Evolutionary conservation across 2,797 vertebrate genomes (phyloP), one percentile per base, ranked within the genome.

Genomic region (Heliangelus exortis): DNA sequence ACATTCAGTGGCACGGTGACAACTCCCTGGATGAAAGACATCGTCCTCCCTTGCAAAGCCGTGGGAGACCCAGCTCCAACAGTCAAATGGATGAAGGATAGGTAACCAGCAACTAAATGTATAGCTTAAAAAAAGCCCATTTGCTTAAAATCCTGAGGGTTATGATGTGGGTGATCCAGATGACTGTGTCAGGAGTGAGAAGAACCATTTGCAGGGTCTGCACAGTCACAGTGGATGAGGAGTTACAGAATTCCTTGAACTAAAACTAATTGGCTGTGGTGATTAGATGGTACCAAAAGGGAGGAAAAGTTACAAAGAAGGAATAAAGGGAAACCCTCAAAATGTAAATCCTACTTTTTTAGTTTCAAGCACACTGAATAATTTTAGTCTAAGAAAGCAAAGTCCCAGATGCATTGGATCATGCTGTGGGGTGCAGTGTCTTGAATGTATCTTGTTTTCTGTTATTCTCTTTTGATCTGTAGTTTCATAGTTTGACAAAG

Each of bases 21-120:
- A 15, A 99, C 99, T 1, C 99, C 99, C 2, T 99, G 99, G 99
- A 99, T 99, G 99, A 99, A 98, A 90, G 99, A 99, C 95, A 99
- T 99, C 8, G 98, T 99, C 71, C 97, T 99, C 33, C 99, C 99
- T 6, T 99, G 99, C 96, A 99, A 99, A 95, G 99, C 99, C 0
- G 99, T 99, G 9, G 99, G 99, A 63, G 99, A 99, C 80, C 99
- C 99, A 12, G 98, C 98, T 65, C 99, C 99, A 3, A 98, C 99
- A 57, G 98, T 99, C 86, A 99, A 99, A 95, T 99, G 99, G 99
- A 99, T 99, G 97, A 99, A 99, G 97, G 99, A 99, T 98, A 99
- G 98, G 99, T 99, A 98, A 98, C 96, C 98, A 98, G 98, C 97
- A 98, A 98, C 96, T 96, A 97, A 95, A 95, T 91, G 65, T 96